Evolutionary conservation across 2,797 vertebrate genomes (phyloP), one percentile per base, ranked within the genome.

Genomic region (Arctocebus calabarensis): DNA sequence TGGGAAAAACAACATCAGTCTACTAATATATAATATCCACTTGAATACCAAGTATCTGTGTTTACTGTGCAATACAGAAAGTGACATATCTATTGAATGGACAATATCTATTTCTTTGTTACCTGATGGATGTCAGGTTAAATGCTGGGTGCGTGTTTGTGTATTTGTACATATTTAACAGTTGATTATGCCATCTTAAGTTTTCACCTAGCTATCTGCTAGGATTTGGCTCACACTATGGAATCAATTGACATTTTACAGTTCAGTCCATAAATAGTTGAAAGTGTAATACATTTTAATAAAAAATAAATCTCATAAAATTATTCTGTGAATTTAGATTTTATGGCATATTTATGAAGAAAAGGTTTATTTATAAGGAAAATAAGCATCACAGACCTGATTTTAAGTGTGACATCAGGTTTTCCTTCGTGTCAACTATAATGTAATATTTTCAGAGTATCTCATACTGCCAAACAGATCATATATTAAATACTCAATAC

Each of bases 281-380:
- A 89, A 84, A 83, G 16, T 34, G 45, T 64, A 97, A 40, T 43
- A 70, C 73, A 14, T 16, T n/a, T 19, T 9, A 83, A 12, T 43
- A 68, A 70, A 1, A 92, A 95, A 87, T 73, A 92, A 92, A 81
- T 12, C 3, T 83, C 1, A 25, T 0, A 0, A 17, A 8, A 61
- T 32, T 61, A 83, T 87, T 45, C 82, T 64, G 77, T 81, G 13
- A 91, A 81, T 97, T 97, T 77, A 96, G 83, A 92, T 95, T 96
- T 95, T 83, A 83, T 23, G 9, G 59, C 37, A 70, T 79, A 7
- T 59, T 88, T 88, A 70, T 71, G 10, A 81, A 83, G 59, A 32
- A 23, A 37, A 86, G 96, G 32, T 40, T 70, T 57, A 55, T 79
- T 40, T 91, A 55, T 75, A 81, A 83, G 22, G 57, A 94, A 96